Evolutionary conservation across 2,113 vertebrate genomes (phyloP).

Genomic region (Sphyrna mokarran): DNA sequence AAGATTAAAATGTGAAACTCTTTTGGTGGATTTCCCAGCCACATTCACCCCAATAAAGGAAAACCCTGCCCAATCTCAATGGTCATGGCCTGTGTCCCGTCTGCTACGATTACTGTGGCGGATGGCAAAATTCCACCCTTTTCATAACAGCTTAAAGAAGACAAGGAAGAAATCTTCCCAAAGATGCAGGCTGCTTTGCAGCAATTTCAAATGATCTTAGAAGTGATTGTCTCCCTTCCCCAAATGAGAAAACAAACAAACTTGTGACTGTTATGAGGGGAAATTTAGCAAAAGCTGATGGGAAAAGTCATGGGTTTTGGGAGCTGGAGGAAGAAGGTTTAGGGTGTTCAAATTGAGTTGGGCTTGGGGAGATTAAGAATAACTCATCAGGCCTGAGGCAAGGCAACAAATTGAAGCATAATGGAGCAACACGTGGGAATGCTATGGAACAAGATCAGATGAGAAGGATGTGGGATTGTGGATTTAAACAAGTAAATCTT

Average conservation of each 20-base stretch:
- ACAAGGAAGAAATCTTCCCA: not conserved
- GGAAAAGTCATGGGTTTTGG: not conserved
- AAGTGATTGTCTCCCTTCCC: not conserved
- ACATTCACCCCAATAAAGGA: too few relatives aligned
- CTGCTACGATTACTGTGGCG: too few relatives aligned
- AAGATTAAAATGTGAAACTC: not conserved
- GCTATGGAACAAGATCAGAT: not conserved
- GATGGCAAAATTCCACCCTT: too few relatives aligned
- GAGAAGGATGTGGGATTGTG: not conserved
- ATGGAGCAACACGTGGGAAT: not conserved
- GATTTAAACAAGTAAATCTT: not conserved
- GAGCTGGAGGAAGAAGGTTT: not conserved
- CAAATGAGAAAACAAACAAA: not conserved
- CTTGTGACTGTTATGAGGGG: not conserved
- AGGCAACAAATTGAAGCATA: not conserved
- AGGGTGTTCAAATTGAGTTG: not conserved
- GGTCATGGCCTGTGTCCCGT: too few relatives aligned
- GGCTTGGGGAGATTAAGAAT: not conserved
- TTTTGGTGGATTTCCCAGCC: not conserved
- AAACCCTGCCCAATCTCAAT: too few relatives aligned
- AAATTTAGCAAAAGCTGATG: not conserved
- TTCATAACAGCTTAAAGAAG: not conserved
- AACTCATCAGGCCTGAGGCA: not conserved
- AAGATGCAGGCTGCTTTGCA: not conserved
- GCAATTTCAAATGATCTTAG: not conserved